phyloP scores from a whole-genome alignment of 1,140 invertebrate genomes.

The Theocolax elegans region DNA sequence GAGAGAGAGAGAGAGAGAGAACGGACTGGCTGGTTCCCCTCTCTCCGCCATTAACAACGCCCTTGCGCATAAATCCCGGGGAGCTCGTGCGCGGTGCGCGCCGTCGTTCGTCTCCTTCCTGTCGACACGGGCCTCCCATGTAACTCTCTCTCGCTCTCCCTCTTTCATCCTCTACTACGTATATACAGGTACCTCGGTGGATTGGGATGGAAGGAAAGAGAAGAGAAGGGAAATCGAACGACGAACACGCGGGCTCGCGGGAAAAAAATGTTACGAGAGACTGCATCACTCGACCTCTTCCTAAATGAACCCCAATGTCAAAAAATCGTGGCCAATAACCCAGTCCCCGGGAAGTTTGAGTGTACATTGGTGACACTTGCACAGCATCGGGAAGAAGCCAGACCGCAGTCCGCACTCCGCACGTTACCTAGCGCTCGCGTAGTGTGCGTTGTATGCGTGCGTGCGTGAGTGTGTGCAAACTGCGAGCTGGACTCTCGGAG shows the following conservation, averaged over 20 bases:
- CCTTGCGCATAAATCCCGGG: conserved; percentile 67
- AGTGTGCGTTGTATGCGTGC: neutral
- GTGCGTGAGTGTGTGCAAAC: too few species aligned
- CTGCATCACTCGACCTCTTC: too few species aligned
- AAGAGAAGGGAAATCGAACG: conserved; percentile 44
- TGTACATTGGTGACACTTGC: too few species aligned
- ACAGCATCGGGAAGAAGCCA: too few species aligned
- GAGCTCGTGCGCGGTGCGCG: conserved; percentile 45
- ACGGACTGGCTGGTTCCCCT: too few species aligned
- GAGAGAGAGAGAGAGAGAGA: too few species aligned
- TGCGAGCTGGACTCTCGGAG: too few species aligned
- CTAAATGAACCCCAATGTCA: too few species aligned
- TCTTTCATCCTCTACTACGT: neutral
- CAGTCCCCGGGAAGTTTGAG: too few species aligned
- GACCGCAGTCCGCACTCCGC: neutral
- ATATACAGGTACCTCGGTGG: neutral
- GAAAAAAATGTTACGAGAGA: too few species aligned
- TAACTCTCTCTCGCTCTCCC: conserved; percentile 47
- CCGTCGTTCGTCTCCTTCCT: conserved; percentile 55
- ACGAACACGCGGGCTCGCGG: conserved; percentile 1
- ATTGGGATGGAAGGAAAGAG: conserved; percentile 52
- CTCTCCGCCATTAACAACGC: conserved; percentile 65
- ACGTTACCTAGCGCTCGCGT: too few species aligned
- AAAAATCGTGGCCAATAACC: too few species aligned
- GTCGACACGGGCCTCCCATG: conserved; percentile 47